These are phyloP conservation scores for Synergus laeviventris DNA, from an alignment of 2,888 invertebrate genomes.

Conservation along the genomic window DNA sequence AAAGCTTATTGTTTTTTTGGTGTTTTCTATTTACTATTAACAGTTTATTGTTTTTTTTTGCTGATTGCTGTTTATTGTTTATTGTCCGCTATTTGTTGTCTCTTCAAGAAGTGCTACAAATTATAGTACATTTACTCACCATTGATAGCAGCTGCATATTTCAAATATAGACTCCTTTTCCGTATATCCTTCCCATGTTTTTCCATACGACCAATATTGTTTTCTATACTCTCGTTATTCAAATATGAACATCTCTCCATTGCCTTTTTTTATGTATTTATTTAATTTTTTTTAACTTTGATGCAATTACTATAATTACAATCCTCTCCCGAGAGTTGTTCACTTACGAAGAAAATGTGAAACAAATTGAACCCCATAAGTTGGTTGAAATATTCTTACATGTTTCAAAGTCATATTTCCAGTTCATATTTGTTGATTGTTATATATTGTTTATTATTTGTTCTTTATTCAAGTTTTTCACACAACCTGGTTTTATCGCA, in stretches of 20 bases:
- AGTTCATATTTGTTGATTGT: not conserved
- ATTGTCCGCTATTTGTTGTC: no score
- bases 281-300: not conserved
- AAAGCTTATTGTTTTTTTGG: no score
- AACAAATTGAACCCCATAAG: not conserved
- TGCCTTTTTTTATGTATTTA: not conserved
- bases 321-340: not conserved
- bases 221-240: not conserved
- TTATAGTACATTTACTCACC: not conserved
- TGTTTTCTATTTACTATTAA: no score
- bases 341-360: not conserved
- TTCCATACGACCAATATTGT: not conserved
- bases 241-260: not conserved
- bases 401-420: not conserved
- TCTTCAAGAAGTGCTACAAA: no score
- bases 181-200: not conserved
- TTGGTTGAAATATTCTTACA: slow-evolving; percentile 10
- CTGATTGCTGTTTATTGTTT: no score
- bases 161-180: not conserved
- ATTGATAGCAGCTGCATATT: slow-evolving; percentile 23
- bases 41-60: no score
- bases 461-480: not conserved
- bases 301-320: not conserved
- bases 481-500: no score
- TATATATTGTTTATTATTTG: not conserved